These are phyloP conservation scores for Masticophis lateralis DNA, from an alignment of 2,797 vertebrate genomes.

Conservation along the genomic window DNA sequence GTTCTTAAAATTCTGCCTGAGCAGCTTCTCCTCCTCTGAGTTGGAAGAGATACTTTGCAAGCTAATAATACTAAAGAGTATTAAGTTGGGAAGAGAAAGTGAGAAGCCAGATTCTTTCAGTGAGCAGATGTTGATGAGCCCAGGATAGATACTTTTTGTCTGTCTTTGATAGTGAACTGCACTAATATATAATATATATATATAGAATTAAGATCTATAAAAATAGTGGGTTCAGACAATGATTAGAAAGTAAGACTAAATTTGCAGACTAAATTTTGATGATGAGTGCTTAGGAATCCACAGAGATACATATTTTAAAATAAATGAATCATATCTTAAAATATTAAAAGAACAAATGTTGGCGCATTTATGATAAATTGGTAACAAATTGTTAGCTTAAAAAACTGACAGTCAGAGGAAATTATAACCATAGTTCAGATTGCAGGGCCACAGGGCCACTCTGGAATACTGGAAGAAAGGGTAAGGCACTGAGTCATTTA, in stretches of 20 bases:
- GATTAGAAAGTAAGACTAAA: background rate
- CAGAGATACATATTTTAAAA: slow-evolving; percentile 11
- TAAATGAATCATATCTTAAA: slow-evolving; percentile 7
- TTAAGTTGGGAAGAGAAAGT: background rate
- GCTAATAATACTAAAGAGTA: background rate
- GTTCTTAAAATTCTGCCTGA: background rate
- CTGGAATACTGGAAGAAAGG: slow-evolving; percentile 40
- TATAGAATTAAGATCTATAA: background rate
- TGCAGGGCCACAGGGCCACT: slow-evolving; percentile 15
- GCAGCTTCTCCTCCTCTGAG: background rate
- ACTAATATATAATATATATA: background rate
- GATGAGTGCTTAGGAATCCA: background rate
- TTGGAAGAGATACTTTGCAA: background rate
- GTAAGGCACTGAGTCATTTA: slow-evolving; percentile 38
- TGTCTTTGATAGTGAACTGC: background rate
- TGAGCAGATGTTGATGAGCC: background rate
- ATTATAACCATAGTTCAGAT: slow-evolving; percentile 40
- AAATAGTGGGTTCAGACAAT: background rate
- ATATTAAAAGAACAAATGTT: slow-evolving; percentile 37
- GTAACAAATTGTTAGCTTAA: slow-evolving; percentile 32
- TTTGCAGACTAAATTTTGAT: background rate
- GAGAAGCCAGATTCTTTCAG: background rate
- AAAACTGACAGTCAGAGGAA: slow-evolving; percentile 32
- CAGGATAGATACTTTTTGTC: background rate
- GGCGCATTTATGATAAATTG: slow-evolving; percentile 30